Evolutionary conservation across 1,140 invertebrate genomes (phyloP), one percentile per base, ranked within the genome.

Genomic region (Idris sp.): DNA sequence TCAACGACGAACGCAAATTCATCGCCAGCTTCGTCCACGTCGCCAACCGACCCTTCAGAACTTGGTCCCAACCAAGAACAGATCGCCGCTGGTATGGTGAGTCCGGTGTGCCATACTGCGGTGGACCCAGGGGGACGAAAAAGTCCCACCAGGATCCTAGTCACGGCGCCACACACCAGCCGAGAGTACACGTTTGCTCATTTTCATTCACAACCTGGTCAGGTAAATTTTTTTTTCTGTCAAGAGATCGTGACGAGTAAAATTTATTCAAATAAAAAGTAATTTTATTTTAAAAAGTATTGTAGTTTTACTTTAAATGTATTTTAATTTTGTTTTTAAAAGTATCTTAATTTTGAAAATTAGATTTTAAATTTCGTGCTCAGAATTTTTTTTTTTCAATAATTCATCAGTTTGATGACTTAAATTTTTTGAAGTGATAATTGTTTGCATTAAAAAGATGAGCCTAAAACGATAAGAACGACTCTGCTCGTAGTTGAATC

Each of bases 131-230:
- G 79, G n/a, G 84, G 88, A 80, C 72, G 88, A 62, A 85, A 87
- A 72, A 87, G 85, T 61, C 85, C 86, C 3, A 74, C 84, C 53
- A 86, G 85, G 81, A 85, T 87, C 81, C 81, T 87, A 56, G 85
- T 86, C 74, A 80, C 83, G n/a, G 83, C 81, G 25, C 86, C 83
- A 44, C 90, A 87, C 82, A 89, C 88, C 46, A 90, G 86, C 85
- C 90, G 91, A 74, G 93, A 92, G 86, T 95, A 96, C 85, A 92
- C 92, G 22, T 96, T 96, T 86, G 93, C 95, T 86, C 95, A 96
- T 86, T 96, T 96, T 88, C 95, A 97, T 83, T 91, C 93, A 61
- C 95, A 97, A 86, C 91, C 94, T 76, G 92, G 95, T 85, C 95
- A 97, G 91, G 95, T 97, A 86, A 65, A 38, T 67, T 7, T 16